A percentile compares a stretch with the other conserved stretches of the same genome.
phyloP scores from a whole-genome alignment of 2,888 invertebrate genomes.

The Conchocele bisecta region DNA sequence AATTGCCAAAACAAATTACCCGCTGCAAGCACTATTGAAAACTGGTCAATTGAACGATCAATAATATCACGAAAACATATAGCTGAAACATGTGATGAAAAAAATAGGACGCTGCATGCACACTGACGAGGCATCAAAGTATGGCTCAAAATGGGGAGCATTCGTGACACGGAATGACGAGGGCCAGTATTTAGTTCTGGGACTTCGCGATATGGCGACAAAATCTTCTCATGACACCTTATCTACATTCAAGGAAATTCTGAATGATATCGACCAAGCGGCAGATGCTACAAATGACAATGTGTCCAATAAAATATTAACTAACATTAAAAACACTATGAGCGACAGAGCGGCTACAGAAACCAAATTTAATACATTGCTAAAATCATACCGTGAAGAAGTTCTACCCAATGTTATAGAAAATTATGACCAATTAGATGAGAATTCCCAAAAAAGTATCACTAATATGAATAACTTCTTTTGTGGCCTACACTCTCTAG shows the following conservation, averaged over 20 bases:
- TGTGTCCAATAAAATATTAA: not conserved
- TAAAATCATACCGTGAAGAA: not conserved
- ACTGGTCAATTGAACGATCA: conserved; percentile 21
- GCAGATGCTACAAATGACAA: conserved; percentile 12
- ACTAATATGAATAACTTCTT: not conserved
- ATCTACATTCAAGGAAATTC: not conserved
- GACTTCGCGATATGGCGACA: conserved; percentile 16
- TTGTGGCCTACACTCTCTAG: not conserved
- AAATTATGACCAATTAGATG: not conserved
- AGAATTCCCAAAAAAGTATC: not conserved
- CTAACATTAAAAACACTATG: not conserved
- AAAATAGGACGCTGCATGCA: conserved; percentile 25
- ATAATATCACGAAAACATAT: conserved; percentile 11
- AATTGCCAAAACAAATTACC: conserved; percentile 13
- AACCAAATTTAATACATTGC: not conserved
- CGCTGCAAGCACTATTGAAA: conserved; percentile 3
- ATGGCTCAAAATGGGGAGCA: conserved; percentile 22
- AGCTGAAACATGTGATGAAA: not conserved
- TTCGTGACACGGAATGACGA: conserved; percentile 12
- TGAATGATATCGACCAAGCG: conserved; percentile 15
- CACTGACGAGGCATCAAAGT: conserved; percentile 24
- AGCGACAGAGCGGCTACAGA: conserved; percentile 11
- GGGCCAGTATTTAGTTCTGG: conserved; percentile 8
- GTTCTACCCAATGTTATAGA: not conserved
- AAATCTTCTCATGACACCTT: not conserved